These are phyloP conservation scores for Halichondria panicea DNA, from an alignment of 37 sponge, comb jelly and placozoan species.

Conservation along the genomic window DNA sequence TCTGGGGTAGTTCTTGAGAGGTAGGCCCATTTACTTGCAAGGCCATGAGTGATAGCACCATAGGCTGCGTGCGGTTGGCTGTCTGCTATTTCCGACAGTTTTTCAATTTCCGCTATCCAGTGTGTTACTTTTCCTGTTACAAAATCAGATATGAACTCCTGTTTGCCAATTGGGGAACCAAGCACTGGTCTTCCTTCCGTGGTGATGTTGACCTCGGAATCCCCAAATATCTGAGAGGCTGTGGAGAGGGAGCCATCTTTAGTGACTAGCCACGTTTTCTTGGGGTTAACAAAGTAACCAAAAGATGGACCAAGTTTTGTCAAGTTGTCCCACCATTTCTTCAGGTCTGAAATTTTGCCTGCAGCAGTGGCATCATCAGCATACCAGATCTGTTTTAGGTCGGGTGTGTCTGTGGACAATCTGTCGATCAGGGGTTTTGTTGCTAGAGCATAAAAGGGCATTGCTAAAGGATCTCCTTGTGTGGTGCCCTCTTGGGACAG, in stretches of 20 bases:
- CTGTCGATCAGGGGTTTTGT: no score
- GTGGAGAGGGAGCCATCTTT: conserved; percentile 9
- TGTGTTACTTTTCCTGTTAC: conserved; percentile 20
- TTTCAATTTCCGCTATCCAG: conserved; percentile 21
- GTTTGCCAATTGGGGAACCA: conserved; percentile 32
- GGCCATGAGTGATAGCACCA: conserved; percentile 25
- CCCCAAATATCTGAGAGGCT: conserved; percentile 25
- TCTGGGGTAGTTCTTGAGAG: conserved; percentile 23
- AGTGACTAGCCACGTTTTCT: conserved; percentile 40
- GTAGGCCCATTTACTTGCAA: conserved; percentile 22
- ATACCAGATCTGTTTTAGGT: no score
- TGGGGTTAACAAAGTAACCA: conserved; percentile 46
- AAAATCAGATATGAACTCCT: conserved; percentile 5
- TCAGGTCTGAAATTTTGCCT: conserved; percentile 24
- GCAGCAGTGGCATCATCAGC: no score
- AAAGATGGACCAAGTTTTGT: conserved; percentile 15
- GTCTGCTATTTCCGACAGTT: conserved; percentile 24
- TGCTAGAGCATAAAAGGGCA: no score
- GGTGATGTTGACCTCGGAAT: conserved; percentile 26
- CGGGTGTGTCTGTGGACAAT: no score
- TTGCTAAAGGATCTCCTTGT: no score
- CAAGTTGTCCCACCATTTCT: conserved; percentile 24
- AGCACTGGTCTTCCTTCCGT: conserved; percentile 35
- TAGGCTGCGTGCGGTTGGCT: conserved; percentile 40
- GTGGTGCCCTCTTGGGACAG: no score